These are phyloP conservation scores for Platycheirus rosarum DNA, from an alignment of 2,888 invertebrate genomes.

Conservation along the genomic window DNA sequence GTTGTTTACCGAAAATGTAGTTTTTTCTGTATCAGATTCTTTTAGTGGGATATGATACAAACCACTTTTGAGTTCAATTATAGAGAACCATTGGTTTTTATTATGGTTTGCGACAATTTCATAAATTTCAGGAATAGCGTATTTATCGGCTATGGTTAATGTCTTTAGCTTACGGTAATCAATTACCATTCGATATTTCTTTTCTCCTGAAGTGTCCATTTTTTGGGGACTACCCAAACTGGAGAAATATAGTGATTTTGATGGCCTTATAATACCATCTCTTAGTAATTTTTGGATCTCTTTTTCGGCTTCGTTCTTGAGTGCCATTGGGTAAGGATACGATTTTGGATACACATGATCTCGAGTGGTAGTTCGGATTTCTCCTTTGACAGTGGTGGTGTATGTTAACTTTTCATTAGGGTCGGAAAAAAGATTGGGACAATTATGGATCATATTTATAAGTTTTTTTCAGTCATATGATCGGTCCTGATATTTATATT, in stretches of 20 bases:
- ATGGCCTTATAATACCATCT: conserved; percentile 42
- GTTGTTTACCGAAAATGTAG: conserved; percentile 55
- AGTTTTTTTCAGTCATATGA: conserved; percentile 2
- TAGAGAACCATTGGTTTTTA: background rate
- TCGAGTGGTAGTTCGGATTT: conserved; percentile 76
- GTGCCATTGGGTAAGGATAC: conserved; percentile 78
- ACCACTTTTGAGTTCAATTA: conserved; percentile 9
- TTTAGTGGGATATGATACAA: conserved; percentile 60
- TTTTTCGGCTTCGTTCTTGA: conserved; percentile 76
- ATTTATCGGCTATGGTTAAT: conserved; percentile 33
- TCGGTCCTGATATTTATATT: conserved; percentile 2
- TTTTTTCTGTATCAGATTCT: conserved; percentile 51
- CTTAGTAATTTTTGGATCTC: conserved; percentile 76
- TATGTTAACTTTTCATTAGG: conserved; percentile 23
- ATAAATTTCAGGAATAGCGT: conserved; percentile 39
- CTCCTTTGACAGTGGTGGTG: conserved; percentile 75
- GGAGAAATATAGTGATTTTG: background rate
- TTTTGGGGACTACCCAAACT: background rate
- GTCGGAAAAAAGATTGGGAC: conserved; percentile 20
- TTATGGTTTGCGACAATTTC: conserved; percentile 6
- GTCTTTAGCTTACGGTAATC: conserved; percentile 35
- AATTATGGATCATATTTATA: conserved; percentile 2
- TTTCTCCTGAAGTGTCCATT: background rate
- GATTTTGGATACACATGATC: conserved; percentile 76
- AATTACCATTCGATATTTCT: conserved; percentile 10